phyloP scores from a whole-genome alignment of 2,797 vertebrate genomes.

The Streptopelia turtur region DNA sequence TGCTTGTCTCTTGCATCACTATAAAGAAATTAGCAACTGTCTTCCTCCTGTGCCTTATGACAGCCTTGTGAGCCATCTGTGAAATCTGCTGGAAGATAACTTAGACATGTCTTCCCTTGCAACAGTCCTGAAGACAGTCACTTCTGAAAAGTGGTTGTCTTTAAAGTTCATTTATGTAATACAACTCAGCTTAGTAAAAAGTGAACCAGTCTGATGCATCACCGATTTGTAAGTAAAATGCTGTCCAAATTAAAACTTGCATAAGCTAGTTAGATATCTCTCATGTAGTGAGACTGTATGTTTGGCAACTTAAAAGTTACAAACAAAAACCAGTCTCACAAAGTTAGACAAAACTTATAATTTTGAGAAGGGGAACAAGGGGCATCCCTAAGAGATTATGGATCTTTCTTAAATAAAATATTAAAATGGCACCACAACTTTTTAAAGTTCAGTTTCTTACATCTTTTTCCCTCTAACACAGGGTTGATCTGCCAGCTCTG shows the following conservation, averaged over 20 bases:
- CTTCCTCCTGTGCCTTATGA: constrained; percentile 16
- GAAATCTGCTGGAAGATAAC: constrained; percentile 24
- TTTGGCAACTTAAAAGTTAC: not conserved
- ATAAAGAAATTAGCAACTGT: constrained; percentile 6
- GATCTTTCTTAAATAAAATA: not conserved
- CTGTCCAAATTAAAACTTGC: not conserved
- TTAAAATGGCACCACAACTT: not conserved
- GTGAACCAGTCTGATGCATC: not conserved
- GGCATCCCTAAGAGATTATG: not conserved
- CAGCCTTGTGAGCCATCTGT: constrained; percentile 44
- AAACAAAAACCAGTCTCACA: not conserved
- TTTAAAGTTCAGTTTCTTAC: not conserved
- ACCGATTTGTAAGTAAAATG: not conserved
- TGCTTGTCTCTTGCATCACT: not conserved
- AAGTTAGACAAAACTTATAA: not conserved
- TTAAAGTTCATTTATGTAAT: constrained; percentile 23
- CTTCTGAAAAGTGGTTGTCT: not conserved
- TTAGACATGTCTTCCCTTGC: not conserved
- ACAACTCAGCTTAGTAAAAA: not conserved
- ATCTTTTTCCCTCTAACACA: not conserved
- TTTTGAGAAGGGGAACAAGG: fast-evolving
- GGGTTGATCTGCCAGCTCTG: not conserved
- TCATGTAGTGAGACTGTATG: not conserved
- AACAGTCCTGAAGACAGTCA: not conserved
- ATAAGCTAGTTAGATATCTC: not conserved